Base-by-base conservation (phyloP, 2,888 invertebrate species). In the Andrena chrysosceles region DNA sequence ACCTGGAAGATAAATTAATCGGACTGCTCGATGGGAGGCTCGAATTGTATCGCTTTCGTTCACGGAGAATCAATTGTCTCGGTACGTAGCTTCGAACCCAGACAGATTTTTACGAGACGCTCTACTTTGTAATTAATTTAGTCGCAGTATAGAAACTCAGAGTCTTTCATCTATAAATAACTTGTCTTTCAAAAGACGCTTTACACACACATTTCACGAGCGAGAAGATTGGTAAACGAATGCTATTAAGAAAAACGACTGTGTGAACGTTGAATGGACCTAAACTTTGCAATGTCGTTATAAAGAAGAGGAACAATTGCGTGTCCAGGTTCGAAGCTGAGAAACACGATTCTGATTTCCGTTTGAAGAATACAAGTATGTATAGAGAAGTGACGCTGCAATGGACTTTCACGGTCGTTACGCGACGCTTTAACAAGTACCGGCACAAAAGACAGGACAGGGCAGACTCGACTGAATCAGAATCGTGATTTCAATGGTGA, bases 401-500 rank as follows among this genome's bases (percentile, higher is more conserved):
- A 64, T 26, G 8, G 20, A 29, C 16, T 31, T 64, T 26, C 23
- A 13, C 33, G 63, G 26, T 33, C n/a, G 20, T 59, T 10, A 26
- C 13, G 8, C 33, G 35, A 16, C 6, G 20, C 8, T 66, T 42
- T 20, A n/a, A 48, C 42, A 8, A 16, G 26, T 26, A 8, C 35
- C 3, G 3, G 10, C 29, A 10, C 29, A 54, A 54, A 69, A 29
- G 7, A 29, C n/a, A 48, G 3, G 29, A 49, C 7, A 13, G 49
- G 42, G 42, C 42, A 16, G 42, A 42, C 42, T 60, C 29, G 5
- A 35, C 20, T 6, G 59, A 84, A 90, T 87, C 91, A 88, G 89
- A 91, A 91, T 90, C 87, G 88, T 90, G 74, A 89, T 90, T 91
- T 88, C 81, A 16, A 77, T 70, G 42, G 49, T 66, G 35, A 87